phyloP scores from a whole-genome alignment of 1,140 invertebrate genomes.

The Zaprionus taronus region DNA sequence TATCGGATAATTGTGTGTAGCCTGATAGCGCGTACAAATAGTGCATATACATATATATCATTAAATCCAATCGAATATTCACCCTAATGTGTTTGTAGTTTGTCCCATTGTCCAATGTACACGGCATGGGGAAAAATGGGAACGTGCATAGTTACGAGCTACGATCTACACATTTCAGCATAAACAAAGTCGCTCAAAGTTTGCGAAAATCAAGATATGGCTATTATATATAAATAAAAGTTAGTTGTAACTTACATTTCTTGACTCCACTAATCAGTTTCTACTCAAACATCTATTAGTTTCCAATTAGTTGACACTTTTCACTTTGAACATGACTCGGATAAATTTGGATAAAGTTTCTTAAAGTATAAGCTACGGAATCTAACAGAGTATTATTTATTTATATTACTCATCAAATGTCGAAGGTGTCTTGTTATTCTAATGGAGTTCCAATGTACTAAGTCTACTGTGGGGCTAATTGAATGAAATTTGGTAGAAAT shows the following conservation, averaged over 20 bases:
- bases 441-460: not conserved
- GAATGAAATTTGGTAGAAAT: not conserved
- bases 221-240: not conserved
- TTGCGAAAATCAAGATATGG: not conserved
- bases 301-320: not conserved
- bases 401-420: not conserved
- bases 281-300: not conserved
- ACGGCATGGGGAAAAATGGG: not conserved
- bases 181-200: not conserved
- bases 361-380: not conserved
- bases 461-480: not conserved
- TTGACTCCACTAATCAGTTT: not conserved
- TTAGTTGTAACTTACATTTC: not conserved
- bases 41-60: constrained; percentile 3
- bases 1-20: constrained; percentile 24
- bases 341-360: not conserved
- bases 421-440: not conserved
- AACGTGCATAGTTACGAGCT: constrained; percentile 15
- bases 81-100: constrained; percentile 40
- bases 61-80: constrained; percentile 13
- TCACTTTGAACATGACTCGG: not conserved
- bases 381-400: not conserved
- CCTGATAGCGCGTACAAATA: constrained; percentile 12
- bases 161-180: constrained; percentile 2
- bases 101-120: constrained; percentile 44